These are phyloP conservation scores for Anoplophora glabripennis DNA, from an alignment of 1,140 invertebrate species.

Conservation along the genomic window DNA sequence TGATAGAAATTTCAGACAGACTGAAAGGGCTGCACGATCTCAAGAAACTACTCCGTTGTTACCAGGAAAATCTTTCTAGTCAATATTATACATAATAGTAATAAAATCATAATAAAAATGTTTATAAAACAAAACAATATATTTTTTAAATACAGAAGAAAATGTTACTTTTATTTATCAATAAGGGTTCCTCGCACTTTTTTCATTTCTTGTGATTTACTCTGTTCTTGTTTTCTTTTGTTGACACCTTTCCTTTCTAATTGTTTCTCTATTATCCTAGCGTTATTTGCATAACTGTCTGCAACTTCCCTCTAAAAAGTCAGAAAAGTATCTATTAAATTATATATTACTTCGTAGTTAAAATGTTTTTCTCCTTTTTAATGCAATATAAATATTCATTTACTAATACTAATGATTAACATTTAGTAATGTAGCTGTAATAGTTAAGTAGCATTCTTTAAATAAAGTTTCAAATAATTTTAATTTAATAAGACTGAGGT, in stretches of 20 bases:
- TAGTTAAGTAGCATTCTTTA: too few relatives aligned
- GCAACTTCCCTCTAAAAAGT: conserved; percentile 81
- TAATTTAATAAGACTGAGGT: too few relatives aligned
- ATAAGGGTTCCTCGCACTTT: conserved; percentile 61
- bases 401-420: too few relatives aligned
- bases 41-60: conserved; percentile 16
- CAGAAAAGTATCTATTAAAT: too few relatives aligned
- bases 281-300: conserved; percentile 98
- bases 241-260: conserved; percentile 92
- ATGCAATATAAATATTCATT: too few relatives aligned
- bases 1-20: background rate
- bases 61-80: background rate
- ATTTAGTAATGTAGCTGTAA: too few relatives aligned
- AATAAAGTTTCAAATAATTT: too few relatives aligned
- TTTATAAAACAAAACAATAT: too few relatives aligned
- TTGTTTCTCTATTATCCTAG: conserved; percentile 97
- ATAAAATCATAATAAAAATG: too few relatives aligned
- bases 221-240: conserved; percentile 69
- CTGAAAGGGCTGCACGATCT: background rate
- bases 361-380: too few relatives aligned
- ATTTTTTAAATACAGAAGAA: too few relatives aligned
- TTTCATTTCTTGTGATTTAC: conserved; percentile 53
- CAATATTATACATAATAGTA: background rate
- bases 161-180: conserved; percentile 48
- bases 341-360: too few relatives aligned